These are phyloP conservation scores for Cephus pygmeus DNA, from an alignment of 2,888 invertebrate genomes.

Conservation along the genomic window DNA sequence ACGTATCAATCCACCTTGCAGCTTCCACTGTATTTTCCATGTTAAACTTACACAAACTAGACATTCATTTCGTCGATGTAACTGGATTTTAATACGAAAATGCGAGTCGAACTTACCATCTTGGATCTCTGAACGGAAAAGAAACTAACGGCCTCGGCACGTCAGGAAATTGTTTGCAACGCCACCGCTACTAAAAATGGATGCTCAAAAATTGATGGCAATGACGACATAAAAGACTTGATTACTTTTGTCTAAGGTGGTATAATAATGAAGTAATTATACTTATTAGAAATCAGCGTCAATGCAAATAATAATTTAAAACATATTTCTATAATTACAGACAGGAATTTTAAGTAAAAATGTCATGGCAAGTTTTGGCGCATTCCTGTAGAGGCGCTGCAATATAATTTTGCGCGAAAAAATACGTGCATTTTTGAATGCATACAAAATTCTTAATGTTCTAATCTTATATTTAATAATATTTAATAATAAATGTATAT, in stretches of 20 bases:
- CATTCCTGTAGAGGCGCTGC: background rate
- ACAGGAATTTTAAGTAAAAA: constrained; percentile 1
- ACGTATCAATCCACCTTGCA: constrained; percentile 32
- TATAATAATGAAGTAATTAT: background rate
- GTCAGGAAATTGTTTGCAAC: constrained; percentile 26
- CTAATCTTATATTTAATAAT: background rate
- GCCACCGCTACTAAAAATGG: constrained; percentile 24
- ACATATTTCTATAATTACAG: background rate
- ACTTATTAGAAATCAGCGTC: background rate
- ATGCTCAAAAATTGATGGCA: background rate
- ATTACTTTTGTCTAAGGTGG: background rate
- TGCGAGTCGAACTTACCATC: constrained; percentile 55
- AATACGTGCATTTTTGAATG: background rate
- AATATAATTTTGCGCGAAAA: background rate
- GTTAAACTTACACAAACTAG: constrained; percentile 10
- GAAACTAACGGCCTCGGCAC: constrained; percentile 16
- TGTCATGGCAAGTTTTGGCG: background rate
- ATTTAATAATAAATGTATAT: background rate
- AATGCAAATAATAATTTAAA: constrained; percentile 2
- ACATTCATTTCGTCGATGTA: constrained; percentile 38
- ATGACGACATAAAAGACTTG: background rate
- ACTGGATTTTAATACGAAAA: constrained; percentile 45
- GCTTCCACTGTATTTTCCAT: constrained; percentile 31
- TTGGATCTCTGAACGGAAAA: constrained; percentile 54
- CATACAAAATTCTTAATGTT: background rate